Conservation (phyloP, 2,113 vertebrate species). For the Myrmecophaga tridactyla region DNA sequence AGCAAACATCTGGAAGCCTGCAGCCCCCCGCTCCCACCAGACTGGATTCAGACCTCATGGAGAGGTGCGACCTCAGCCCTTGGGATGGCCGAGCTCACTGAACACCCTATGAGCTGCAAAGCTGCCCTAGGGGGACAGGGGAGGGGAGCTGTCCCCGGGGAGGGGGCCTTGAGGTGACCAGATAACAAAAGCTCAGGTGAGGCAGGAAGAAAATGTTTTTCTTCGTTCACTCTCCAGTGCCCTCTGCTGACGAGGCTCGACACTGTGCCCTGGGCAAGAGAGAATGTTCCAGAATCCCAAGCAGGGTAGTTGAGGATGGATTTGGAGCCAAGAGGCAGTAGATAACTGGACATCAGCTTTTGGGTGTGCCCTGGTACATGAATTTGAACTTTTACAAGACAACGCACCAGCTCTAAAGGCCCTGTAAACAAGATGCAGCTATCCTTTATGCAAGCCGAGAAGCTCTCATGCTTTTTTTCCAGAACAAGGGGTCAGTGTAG, state of each 20-base stretch:
- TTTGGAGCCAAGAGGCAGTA: not conserved
- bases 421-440: rapidly evolving
- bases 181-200: rapidly evolving
- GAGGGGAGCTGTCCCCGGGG: rapidly evolving
- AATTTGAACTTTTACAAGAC: rapidly evolving
- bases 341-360: rapidly evolving
- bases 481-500: rapidly evolving
- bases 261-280: rapidly evolving
- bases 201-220: not conserved
- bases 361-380: rapidly evolving
- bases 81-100: rapidly evolving
- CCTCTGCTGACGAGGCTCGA: not conserved
- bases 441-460: not conserved
- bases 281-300: not conserved
- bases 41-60: not conserved
- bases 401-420: no score
- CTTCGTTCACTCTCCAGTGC: not conserved
- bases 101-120: not conserved
- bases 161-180: rapidly evolving
- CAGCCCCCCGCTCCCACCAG: rapidly evolving
- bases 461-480: not conserved
- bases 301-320: rapidly evolving
- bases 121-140: rapidly evolving
- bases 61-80: not conserved
- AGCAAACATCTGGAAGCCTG: not conserved